Conservation (phyloP, 2,113 vertebrate species). For the Orientallactaga bullata region DNA sequence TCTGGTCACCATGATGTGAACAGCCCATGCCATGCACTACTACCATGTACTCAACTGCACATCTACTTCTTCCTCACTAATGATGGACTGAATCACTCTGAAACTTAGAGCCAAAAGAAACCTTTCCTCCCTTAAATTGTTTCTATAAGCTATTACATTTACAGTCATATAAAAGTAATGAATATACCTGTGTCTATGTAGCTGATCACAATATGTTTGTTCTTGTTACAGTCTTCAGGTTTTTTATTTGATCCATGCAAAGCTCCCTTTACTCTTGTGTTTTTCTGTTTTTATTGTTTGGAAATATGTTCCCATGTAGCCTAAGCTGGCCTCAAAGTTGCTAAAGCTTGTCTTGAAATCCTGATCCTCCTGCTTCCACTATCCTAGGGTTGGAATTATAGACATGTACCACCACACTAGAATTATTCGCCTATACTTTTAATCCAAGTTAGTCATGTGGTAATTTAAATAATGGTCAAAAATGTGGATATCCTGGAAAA, state of each 20-base stretch:
- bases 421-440: background rate
- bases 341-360: background rate
- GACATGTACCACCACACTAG: too few relatives aligned
- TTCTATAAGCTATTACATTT: background rate
- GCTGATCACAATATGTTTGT: background rate
- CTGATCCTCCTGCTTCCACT: background rate
- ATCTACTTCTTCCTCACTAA: background rate
- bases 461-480: background rate
- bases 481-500: background rate
- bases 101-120: background rate
- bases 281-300: background rate
- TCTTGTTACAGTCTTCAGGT: background rate
- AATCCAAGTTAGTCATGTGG: background rate
- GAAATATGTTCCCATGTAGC: background rate
- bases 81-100: background rate
- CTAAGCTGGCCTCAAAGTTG: background rate
- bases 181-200: background rate
- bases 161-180: background rate
- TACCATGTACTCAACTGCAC: too few relatives aligned
- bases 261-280: background rate
- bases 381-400: background rate
- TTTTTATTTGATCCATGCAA: background rate
- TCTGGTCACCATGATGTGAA: background rate
- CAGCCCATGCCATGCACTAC: too few relatives aligned
- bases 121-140: background rate